Evolutionary conservation across 1,140 invertebrate species (phyloP).

Genomic region (Drosophila cardini): DNA sequence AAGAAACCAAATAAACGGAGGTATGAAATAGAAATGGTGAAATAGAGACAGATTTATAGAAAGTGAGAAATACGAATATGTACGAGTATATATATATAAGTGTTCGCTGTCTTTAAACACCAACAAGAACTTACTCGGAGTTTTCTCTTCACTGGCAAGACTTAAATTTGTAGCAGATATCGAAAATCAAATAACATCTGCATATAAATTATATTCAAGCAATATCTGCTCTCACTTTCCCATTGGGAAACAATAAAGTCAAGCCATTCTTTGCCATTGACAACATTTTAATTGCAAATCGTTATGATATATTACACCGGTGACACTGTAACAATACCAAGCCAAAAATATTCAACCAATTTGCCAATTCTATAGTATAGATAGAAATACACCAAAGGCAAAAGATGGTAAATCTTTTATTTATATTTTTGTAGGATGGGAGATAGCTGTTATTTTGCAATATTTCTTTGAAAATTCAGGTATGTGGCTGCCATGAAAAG

Average conservation of each 20-base stretch:
- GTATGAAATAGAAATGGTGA: no score
- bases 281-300: slow-evolving; percentile 74
- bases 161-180: slow-evolving; percentile 25
- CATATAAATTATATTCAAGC: slow-evolving; percentile 50
- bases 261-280: slow-evolving; percentile 51
- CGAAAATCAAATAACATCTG: slow-evolving; percentile 35
- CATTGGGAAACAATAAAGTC: slow-evolving; percentile 32
- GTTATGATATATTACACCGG: slow-evolving; percentile 56
- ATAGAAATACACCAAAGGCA: slow-evolving; percentile 2
- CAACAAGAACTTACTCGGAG: no score
- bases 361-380: neutral
- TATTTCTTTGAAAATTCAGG: slow-evolving; percentile 47
- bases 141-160: neutral
- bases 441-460: slow-evolving; percentile 3
- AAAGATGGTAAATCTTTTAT: slow-evolving; percentile 30
- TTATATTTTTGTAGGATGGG: slow-evolving; percentile 13
- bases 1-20: no score
- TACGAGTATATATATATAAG: no score
- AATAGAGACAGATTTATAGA: no score
- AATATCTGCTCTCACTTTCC: neutral
- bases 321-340: slow-evolving; percentile 12
- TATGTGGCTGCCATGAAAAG: slow-evolving; percentile 50
- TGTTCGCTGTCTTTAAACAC: no score
- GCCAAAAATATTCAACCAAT: neutral
- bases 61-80: no score